Conservation (phyloP, 2,113 vertebrate genomes). For the Gadus macrocephalus region DNA sequence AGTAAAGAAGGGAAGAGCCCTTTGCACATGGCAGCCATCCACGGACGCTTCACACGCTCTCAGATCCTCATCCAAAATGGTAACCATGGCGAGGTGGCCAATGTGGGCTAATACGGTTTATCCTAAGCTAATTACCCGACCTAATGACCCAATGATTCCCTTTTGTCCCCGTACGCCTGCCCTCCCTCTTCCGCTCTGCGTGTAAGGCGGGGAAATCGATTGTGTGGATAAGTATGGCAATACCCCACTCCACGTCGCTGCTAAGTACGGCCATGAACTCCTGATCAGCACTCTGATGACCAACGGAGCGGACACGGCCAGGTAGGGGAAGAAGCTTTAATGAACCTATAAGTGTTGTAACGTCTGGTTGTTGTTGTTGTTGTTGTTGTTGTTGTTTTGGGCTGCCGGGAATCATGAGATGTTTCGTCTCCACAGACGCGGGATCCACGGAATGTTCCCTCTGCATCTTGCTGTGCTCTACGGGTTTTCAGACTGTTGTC, state of each 20-base stretch:
- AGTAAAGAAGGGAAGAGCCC: constrained; percentile 98
- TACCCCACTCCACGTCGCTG: constrained; percentile 96
- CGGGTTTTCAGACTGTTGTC: constrained; percentile 98
- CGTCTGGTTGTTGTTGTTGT: not conserved
- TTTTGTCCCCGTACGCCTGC: not conserved
- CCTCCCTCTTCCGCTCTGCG: constrained; percentile 1
- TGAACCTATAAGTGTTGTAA: no score
- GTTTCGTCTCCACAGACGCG: constrained; percentile 75
- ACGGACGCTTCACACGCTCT: constrained; percentile 94
- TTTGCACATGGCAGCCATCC: constrained; percentile 96
- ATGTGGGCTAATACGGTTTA: not conserved
- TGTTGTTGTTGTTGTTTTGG: not conserved
- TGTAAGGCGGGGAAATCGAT: constrained; percentile 90
- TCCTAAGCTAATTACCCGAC: not conserved
- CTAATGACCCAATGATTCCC: not conserved
- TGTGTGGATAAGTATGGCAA: constrained; percentile 95
- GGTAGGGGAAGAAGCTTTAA: constrained; percentile 62
- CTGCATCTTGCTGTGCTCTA: constrained; percentile 97
- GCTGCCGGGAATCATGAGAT: not conserved
- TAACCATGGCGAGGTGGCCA: constrained; percentile 43
- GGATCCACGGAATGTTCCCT: constrained; percentile 95
- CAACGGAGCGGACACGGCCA: constrained; percentile 94
- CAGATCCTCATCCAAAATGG: constrained; percentile 99
- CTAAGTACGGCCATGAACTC: constrained; percentile 96
- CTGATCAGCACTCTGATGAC: constrained; percentile 98